phyloP scores from a whole-genome alignment of 2,797 vertebrate genomes.

The Paratrypauchen microcephalus region DNA sequence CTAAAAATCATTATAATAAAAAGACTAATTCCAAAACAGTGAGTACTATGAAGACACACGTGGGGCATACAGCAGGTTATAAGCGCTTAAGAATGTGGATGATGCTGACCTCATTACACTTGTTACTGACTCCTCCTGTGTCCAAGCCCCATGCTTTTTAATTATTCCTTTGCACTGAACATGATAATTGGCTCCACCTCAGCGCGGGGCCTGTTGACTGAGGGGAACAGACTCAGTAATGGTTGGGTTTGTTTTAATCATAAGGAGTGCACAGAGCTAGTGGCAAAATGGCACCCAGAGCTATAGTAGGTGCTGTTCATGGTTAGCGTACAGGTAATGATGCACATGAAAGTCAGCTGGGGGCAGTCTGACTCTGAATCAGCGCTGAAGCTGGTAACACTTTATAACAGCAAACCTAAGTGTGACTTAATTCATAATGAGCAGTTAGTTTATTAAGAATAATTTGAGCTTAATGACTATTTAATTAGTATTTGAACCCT shows the following conservation, averaged over 20 bases:
- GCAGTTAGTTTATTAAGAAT: no score
- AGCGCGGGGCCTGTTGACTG: constrained; percentile 60
- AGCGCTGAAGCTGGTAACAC: neutral
- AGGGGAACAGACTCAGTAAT: constrained; percentile 64
- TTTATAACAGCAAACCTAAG: no score
- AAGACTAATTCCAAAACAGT: neutral
- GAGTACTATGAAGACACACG: constrained; percentile 39
- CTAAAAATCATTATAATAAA: no score
- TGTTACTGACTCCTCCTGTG: constrained; percentile 73
- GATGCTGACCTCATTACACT: constrained; percentile 71
- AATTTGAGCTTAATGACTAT: no score
- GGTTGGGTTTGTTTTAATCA: constrained; percentile 61
- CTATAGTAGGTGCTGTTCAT: constrained; percentile 16
- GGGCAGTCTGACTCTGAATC: constrained; percentile 8
- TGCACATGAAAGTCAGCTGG: constrained; percentile 7
- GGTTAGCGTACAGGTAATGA: constrained; percentile 35
- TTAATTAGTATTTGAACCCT: no score
- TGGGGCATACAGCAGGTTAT: constrained; percentile 32
- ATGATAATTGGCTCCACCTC: constrained; percentile 66
- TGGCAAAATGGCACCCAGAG: constrained; percentile 23
- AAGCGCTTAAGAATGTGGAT: constrained; percentile 65
- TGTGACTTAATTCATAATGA: no score
- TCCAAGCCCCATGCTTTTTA: constrained; percentile 64
- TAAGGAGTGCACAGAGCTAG: constrained; percentile 34
- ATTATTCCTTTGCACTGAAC: constrained; percentile 69